phyloP scores from a whole-genome alignment of 2,888 invertebrate genomes.

The Lycophotia porphyrea region DNA sequence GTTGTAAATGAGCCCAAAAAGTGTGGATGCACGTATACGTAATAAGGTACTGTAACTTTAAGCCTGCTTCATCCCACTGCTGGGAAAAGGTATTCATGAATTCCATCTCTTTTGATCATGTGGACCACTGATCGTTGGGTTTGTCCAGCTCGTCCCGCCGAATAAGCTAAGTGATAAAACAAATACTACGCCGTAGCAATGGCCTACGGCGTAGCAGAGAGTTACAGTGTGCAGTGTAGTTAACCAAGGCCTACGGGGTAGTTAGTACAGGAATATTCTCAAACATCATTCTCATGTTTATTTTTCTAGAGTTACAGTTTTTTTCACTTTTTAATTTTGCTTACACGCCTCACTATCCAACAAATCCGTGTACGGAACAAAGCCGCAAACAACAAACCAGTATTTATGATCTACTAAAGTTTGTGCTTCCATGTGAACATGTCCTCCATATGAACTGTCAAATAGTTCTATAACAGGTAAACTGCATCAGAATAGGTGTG shows the following conservation, averaged over 20 bases:
- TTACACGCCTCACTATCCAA: not conserved
- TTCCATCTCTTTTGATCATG: not conserved
- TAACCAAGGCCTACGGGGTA: not conserved
- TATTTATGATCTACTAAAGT: not conserved
- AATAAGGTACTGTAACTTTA: not conserved
- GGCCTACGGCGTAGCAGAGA: conserved; percentile 1
- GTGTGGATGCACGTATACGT: not conserved
- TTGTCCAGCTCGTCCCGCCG: not conserved
- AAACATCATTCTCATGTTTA: not conserved
- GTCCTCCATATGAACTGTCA: not conserved
- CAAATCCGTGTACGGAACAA: not conserved
- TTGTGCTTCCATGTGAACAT: not conserved
- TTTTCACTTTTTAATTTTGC: not conserved
- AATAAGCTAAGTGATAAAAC: not conserved
- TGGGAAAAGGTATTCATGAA: not conserved
- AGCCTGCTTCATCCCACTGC: not conserved
- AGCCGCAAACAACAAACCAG: not conserved
- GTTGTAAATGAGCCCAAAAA: not conserved
- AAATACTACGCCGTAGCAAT: conserved; percentile 10
- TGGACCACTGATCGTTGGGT: not conserved
- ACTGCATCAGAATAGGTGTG: not conserved
- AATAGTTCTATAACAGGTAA: not conserved
- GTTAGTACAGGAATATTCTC: not conserved
- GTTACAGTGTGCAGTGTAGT: conserved; percentile 11
- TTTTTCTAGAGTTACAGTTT: not conserved